phyloP scores from a whole-genome alignment of 2,888 invertebrate genomes.

The Sylvicola fuscatus region DNA sequence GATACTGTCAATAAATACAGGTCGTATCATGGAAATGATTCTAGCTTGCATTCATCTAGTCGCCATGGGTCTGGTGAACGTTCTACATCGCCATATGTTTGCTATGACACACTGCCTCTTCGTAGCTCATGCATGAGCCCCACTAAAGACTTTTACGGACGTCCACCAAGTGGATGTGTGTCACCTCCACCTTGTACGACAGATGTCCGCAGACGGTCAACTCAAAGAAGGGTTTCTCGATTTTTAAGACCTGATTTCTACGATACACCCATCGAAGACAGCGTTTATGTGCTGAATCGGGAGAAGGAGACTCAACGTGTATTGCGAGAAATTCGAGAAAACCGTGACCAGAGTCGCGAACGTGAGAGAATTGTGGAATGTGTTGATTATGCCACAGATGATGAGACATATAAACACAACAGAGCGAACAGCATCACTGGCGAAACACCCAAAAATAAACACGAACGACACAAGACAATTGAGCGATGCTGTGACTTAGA shows the following conservation, averaged over 20 bases:
- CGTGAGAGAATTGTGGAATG: slow-evolving; percentile 12
- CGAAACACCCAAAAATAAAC: background rate
- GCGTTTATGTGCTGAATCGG: slow-evolving; percentile 29
- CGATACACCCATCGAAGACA: slow-evolving; percentile 46
- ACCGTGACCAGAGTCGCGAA: slow-evolving; percentile 30
- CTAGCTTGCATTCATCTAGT: too few species aligned
- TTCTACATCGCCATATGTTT: slow-evolving; percentile 14
- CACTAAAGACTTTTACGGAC: slow-evolving; percentile 11
- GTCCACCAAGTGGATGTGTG: slow-evolving; percentile 19
- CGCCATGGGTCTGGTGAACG: too few species aligned
- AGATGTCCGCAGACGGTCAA: slow-evolving; percentile 20
- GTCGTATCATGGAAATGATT: slow-evolving; percentile 20
- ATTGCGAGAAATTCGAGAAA: slow-evolving; percentile 41
- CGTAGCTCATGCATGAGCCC: slow-evolving; percentile 9
- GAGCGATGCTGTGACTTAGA: background rate
- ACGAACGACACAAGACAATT: background rate
- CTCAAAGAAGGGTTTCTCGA: slow-evolving; percentile 42
- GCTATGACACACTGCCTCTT: slow-evolving; percentile 12
- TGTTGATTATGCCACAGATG: background rate
- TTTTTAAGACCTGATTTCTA: slow-evolving; percentile 63
- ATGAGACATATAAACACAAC: too few species aligned
- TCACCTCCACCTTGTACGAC: slow-evolving; percentile 14
- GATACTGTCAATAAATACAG: slow-evolving; percentile 22
- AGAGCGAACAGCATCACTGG: background rate
- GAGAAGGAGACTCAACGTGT: slow-evolving; percentile 48